Evolutionary conservation across 2,113 vertebrate genomes (phyloP).

Genomic region (Daboia siamensis): DNA sequence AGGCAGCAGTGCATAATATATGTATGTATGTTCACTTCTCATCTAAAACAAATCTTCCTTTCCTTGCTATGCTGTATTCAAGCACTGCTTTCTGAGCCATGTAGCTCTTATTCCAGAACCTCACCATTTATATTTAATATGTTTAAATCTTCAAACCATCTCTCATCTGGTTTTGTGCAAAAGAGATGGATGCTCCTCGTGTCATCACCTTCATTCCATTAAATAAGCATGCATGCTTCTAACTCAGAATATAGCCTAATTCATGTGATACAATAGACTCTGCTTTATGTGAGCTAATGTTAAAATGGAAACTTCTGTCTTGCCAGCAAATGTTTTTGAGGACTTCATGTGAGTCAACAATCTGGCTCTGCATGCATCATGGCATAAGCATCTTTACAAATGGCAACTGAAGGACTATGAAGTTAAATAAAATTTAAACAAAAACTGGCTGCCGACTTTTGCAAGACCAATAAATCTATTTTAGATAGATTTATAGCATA

Average conservation of each 20-base stretch:
- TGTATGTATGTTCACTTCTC: not conserved
- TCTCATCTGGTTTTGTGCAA: not conserved
- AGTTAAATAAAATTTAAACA: not conserved
- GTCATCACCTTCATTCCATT: not conserved
- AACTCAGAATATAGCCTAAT: not conserved
- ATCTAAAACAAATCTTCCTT: not conserved
- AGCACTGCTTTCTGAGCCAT: not conserved
- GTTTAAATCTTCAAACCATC: not conserved
- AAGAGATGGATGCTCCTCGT: not conserved
- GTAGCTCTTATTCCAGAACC: not conserved
- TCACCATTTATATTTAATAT: fast-evolving
- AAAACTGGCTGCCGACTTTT: not conserved
- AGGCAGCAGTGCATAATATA: not conserved
- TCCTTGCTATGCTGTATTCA: not conserved
- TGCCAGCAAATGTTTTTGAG: not conserved
- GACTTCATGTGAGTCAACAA: not conserved
- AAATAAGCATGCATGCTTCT: not conserved
- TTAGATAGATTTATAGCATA: not conserved
- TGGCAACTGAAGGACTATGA: not conserved
- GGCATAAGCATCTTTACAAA: not conserved
- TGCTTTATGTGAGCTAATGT: not conserved
- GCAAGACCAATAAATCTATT: not conserved
- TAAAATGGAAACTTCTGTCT: not conserved
- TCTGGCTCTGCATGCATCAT: not conserved
- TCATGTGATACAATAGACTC: not conserved